A percentile compares a stretch with the other conserved stretches of the same genome.
phyloP scores from a whole-genome alignment of 2,113 vertebrate species.

The Arvicanthis niloticus region DNA sequence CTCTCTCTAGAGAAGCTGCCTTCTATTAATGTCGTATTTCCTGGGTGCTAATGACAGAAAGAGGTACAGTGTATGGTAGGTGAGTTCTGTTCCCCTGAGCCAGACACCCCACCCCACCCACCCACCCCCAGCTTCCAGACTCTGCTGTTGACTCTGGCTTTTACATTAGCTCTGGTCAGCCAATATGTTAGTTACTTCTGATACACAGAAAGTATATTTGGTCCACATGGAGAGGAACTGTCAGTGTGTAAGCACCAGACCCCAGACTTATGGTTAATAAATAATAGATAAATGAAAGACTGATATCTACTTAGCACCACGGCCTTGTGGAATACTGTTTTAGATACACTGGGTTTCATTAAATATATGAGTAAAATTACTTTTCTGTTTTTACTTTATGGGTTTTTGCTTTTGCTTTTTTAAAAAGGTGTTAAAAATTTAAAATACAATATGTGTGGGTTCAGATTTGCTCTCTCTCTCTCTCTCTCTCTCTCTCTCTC shows the following conservation, averaged over 20 bases:
- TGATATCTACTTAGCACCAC: neutral
- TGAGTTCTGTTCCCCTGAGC: neutral
- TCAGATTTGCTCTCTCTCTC: no score
- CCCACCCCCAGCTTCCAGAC: neutral
- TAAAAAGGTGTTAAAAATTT: neutral
- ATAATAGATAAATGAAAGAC: neutral
- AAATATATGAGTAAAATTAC: neutral
- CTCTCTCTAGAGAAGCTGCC: neutral
- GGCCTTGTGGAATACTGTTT: neutral
- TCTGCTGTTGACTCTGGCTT: rapidly evolving
- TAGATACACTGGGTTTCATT: neutral
- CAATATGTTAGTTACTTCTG: rapidly evolving
- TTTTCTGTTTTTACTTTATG: neutral
- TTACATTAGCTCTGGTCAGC: neutral
- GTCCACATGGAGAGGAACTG: rapidly evolving
- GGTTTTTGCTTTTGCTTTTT: neutral
- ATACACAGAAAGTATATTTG: neutral
- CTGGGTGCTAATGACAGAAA: neutral
- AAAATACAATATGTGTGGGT: neutral
- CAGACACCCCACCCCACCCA: no score
- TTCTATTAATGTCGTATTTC: neutral
- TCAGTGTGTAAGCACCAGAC: neutral
- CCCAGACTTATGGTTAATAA: neutral
- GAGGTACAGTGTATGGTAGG: no score
- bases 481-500: no score